Conservation (phyloP, 2,797 vertebrate species). For the Cossypha niveicapilla region DNA sequence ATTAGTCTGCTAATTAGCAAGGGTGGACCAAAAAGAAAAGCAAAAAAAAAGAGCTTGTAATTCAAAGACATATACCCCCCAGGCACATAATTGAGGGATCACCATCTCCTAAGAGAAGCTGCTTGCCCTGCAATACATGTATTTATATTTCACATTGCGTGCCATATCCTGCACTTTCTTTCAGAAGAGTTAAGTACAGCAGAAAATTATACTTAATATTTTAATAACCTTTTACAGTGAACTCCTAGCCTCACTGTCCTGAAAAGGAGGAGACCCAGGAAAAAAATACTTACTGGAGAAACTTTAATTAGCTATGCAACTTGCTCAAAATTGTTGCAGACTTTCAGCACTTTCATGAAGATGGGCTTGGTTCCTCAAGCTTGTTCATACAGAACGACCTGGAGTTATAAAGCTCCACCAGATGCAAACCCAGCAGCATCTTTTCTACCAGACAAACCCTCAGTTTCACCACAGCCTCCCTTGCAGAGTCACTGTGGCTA, state of each 20-base stretch:
- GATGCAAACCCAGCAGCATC: neutral
- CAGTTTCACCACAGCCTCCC: neutral
- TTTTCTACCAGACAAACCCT: neutral
- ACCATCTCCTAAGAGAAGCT: constrained; percentile 29
- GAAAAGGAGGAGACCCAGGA: neutral
- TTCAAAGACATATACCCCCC: constrained; percentile 9
- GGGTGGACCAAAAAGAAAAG: neutral
- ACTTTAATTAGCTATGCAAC: neutral
- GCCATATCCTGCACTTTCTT: constrained; percentile 1
- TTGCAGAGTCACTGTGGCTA: neutral
- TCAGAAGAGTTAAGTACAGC: constrained; percentile 3
- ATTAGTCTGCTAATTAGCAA: constrained; percentile 46
- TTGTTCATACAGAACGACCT: neutral
- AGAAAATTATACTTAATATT: constrained; percentile 54
- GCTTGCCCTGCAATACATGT: neutral
- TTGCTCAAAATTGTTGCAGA: neutral
- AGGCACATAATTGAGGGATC: constrained; percentile 12
- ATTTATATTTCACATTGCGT: neutral
- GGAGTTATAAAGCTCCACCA: neutral
- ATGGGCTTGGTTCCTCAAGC: neutral
- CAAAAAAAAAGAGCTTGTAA: neutral
- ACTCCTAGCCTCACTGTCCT: neutral
- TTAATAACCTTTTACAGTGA: constrained; percentile 30
- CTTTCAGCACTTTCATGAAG: neutral
- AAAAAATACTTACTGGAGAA: neutral